Base-by-base conservation (phyloP, 2,888 invertebrate species). In the Danaus chrysippus region DNA sequence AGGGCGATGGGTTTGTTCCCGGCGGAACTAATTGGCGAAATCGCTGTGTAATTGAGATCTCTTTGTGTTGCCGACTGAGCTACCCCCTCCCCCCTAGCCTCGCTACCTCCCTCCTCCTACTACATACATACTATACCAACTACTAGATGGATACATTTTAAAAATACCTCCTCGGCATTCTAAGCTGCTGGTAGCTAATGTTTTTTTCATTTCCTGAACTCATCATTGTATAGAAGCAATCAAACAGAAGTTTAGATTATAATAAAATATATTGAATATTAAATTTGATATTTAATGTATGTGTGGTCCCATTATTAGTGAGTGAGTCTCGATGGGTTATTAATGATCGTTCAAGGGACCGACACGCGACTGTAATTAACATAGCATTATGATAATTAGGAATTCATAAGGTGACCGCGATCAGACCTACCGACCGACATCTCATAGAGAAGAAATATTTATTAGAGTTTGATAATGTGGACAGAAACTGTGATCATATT, bases 11-110 rank as follows among this genome's bases (percentile, higher is more conserved):
- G 42, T 58, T 44, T 13, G 52, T 52, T 58, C 58, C 41, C 52
- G 52, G 54, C 59, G 60, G 53, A n/a, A 59, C 65, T 65, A 65
- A 65, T 65, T 65, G 65, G 13, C 59, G 57, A 54, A 62, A 62
- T 65, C 62, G 57, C 42, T 57, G 62, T 56, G 52, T 62, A 62
- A 62, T 62, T 59, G 61, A 54, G 53, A 59, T 53, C 23, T 54
- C 58, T 58, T 58, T 58, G 52, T 52, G 17, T 49, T 49, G 52
- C 23, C 17, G 10, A 17, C 52, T 23, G 46, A 58, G 46, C 34
- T 52, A 6, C 23, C 23, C 23, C 23, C 23, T 34, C 23, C 23
- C 23, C 8, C 23, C 6, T 8, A 6, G 23, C 23, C 23, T 34
- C 23, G 6, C 23, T 2, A 34, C 23, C 23, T 34, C 23, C 23